Conservation (phyloP, 2,113 vertebrate genomes). For the Gadus macrocephalus region DNA sequence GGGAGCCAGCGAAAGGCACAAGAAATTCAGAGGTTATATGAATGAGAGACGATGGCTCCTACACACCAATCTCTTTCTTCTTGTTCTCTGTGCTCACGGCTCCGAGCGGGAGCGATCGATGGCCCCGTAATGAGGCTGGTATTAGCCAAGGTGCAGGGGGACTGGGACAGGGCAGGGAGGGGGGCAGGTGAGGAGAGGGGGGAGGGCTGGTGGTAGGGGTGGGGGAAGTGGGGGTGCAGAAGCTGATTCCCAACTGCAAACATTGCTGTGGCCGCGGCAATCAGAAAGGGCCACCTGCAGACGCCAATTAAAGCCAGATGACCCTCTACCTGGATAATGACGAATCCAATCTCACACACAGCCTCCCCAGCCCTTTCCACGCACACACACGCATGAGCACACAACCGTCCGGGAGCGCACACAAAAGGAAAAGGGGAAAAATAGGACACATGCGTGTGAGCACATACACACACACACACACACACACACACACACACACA, state of each 20-base stretch:
- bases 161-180: constrained; percentile 43
- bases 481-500: constrained; percentile 32
- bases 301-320: constrained; percentile 60
- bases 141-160: constrained; percentile 65
- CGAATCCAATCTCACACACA: constrained; percentile 28
- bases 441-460: not conserved
- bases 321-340: constrained; percentile 53
- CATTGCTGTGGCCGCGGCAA: constrained; percentile 51
- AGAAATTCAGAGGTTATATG: constrained; percentile 37
- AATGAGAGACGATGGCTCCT: too few relatives aligned
- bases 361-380: not conserved
- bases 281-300: constrained; percentile 63
- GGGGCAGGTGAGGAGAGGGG: constrained; percentile 36
- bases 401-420: too few relatives aligned
- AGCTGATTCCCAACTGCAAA: constrained; percentile 69
- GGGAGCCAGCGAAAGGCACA: constrained; percentile 15
- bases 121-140: constrained; percentile 65
- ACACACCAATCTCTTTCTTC: too few relatives aligned
- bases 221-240: not conserved
- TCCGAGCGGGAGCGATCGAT: constrained; percentile 60
- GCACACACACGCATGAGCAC: not conserved
- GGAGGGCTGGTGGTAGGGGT: constrained; percentile 1
- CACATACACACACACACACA: constrained; percentile 30
- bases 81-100: constrained; percentile 42
- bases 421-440: too few relatives aligned